A percentile compares a stretch with the other conserved stretches of the same genome.
Evolutionary conservation across 1,140 invertebrate species (phyloP).

Genomic region (Rhyacophila brunnea): DNA sequence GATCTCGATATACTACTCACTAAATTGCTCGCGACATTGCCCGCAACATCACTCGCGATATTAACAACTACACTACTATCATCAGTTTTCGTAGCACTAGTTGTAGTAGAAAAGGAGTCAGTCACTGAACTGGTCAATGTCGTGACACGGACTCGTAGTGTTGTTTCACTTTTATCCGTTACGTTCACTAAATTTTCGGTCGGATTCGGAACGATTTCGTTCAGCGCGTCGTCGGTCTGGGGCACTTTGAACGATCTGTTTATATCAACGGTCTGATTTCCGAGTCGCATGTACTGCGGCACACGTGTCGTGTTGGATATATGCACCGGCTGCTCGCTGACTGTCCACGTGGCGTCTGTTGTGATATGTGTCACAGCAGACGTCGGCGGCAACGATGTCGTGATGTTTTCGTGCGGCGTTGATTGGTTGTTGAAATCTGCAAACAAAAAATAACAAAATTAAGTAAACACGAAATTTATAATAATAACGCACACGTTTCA

Average conservation of each 20-base stretch:
- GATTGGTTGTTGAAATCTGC: constrained; percentile 6
- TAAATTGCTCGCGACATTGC: not conserved
- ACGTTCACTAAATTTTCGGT: not conserved
- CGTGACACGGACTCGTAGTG: constrained; percentile 11
- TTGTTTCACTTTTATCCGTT: not conserved
- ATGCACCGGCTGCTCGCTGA: constrained; percentile 2
- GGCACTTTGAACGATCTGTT: constrained; percentile 52
- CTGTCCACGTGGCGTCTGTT: not conserved
- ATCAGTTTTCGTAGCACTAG: not conserved
- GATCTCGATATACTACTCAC: constrained; percentile 7
- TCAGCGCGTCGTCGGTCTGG: constrained; percentile 34
- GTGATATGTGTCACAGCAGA: constrained; percentile 1
- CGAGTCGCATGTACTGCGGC: constrained; percentile 46
- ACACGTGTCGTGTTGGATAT: constrained; percentile 10
- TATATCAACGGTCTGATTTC: constrained; percentile 52
- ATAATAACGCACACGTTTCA: no score
- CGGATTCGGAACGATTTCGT: not conserved
- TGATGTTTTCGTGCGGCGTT: not conserved
- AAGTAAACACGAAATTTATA: no score
- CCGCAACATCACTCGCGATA: not conserved
- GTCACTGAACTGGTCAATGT: constrained; percentile 1
- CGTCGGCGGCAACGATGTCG: not conserved
- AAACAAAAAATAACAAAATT: constrained; percentile 5
- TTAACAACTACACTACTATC: constrained; percentile 18
- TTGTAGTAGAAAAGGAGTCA: not conserved